Base-by-base conservation (phyloP, 2,888 invertebrate species). In the Camptogramma bilineatum region DNA sequence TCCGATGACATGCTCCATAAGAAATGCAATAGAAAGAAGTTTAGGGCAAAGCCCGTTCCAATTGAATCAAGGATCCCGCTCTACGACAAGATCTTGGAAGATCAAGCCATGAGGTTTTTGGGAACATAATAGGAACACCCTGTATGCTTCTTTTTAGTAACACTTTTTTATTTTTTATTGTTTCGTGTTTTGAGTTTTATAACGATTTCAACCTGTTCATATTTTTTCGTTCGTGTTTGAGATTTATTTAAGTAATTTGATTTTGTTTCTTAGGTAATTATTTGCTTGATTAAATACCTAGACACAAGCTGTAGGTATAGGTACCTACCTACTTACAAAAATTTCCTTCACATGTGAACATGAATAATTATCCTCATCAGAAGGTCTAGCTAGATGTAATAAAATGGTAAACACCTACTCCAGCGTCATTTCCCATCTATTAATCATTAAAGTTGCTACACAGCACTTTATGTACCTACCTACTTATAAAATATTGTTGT, bases 61-160 rank as follows among this genome's bases (percentile, higher is more conserved):
- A 94, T 96, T 44, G 95, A 96, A 72, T 96, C 96, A 0, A 94
- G 95, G 73, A 94, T 96, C 65, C 96, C 95, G 0, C 90, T 96
- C 16, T 96, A 95, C 74, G 95, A 96, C 77, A 95, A 95, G 89
- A 94, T 96, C 68, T 88, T 96, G 76, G 95, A 95, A 69, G 95
- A 96, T 67, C 96, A 96, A 84, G 95, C 96, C 79, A 94, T 94
- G 91, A 95, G 96, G 96, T 95, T 85, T 73, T 69, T 66, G 62
- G 61, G 54, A 62, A 54, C 50, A 58, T 54, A 58, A 47, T 59
- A 73, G 73, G 73, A 73, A 59, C 68, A 73, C 68, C 66, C 77
- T 77, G 83, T 84, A 84, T 77, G 86, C 85, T 86, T 84, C 55
- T 81, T 82, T 74, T 76, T 77, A 77, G 74, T 71, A 66, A 72